Evolutionary conservation across 2,797 vertebrate species (phyloP), one percentile per base, ranked within the genome.

Genomic region (Heteromormyrus szaboi): DNA sequence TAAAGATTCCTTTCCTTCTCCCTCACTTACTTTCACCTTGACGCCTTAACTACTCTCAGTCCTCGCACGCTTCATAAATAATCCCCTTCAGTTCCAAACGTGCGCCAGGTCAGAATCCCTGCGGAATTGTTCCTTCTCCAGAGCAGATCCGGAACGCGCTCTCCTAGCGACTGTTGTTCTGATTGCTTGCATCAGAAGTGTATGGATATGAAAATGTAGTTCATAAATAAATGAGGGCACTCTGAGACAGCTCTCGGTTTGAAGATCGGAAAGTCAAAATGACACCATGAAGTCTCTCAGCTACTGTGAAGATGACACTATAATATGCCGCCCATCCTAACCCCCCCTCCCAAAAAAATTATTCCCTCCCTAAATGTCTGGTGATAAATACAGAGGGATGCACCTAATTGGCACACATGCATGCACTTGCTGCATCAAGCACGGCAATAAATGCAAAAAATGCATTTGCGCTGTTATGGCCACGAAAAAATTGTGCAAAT

Each of bases 121-220:
- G 17, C 12, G 6, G 17, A 8, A 41, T 44, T 79, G 37, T 44
- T 79, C 17, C 37, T 44, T 79, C 72, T 76, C 25, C 25, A 37
- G 14, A 14, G 33, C 6, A 76, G 68, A 46, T 76, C n/a, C 3
- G 50, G 33, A 89, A 86, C 2, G 59, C 25, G 19, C 37, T 62
- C 2, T 41, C 22, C 33, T 37, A 12, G 7, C 33, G 25, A 12
- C 51, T 86, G 62, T 85, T 14, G 41, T 54, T 88, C 79, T 87
- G 46, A 68, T 33, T 72, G 48, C 51, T 88, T 68, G 65, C 79
- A 90, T 90, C 76, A 90, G 72, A 91, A 87, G 91, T 86, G 88
- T 72, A 90, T 91, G 90, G 87, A 90, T 91, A 90, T 91, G 89
- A 87, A 89, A 90, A 89, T 87, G 48, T 65, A 51, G n/a, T 76